Percentiles rank a stretch among this genome's conserved stretches.
Evolutionary conservation across 2,888 invertebrate species (phyloP).

Genomic region (Campaea margaritaria): DNA sequence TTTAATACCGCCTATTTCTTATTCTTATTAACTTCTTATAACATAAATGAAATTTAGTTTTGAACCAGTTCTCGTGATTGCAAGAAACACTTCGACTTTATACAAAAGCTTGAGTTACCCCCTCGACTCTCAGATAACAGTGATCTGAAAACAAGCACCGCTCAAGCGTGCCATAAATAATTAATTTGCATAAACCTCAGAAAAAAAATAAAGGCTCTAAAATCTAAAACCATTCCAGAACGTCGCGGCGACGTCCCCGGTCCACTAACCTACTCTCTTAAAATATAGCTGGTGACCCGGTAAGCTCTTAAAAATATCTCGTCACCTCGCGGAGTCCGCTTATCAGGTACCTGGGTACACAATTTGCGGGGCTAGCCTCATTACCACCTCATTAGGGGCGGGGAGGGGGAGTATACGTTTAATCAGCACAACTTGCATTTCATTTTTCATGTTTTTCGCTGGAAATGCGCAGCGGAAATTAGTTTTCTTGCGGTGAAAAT

Average conservation of each 20-base stretch:
- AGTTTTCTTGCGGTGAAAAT: slow-evolving; percentile 24
- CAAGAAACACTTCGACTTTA: too few relatives aligned
- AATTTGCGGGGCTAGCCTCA: slow-evolving; percentile 41
- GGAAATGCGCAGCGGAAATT: slow-evolving; percentile 31
- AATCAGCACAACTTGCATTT: slow-evolving; percentile 39
- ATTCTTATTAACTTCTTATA: too few relatives aligned
- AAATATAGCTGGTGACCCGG: background rate
- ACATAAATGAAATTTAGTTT: too few relatives aligned
- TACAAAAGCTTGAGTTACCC: too few relatives aligned
- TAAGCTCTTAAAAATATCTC: slow-evolving; percentile 14
- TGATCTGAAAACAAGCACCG: too few relatives aligned
- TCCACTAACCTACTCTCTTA: slow-evolving; percentile 2
- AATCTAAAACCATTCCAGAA: background rate
- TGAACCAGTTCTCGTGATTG: too few relatives aligned
- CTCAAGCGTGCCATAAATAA: background rate
- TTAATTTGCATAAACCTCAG: background rate
- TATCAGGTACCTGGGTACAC: slow-evolving; percentile 16
- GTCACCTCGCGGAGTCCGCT: slow-evolving; percentile 7
- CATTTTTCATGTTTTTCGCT: slow-evolving; percentile 27
- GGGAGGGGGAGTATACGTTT: slow-evolving; percentile 27
- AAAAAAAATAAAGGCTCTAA: background rate
- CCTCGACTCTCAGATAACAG: too few relatives aligned
- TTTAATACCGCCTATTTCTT: too few relatives aligned
- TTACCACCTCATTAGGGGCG: slow-evolving; percentile 54
- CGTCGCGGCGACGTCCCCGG: background rate